phyloP scores from a whole-genome alignment of 2,888 invertebrate genomes.

The Rhingia campestris region DNA sequence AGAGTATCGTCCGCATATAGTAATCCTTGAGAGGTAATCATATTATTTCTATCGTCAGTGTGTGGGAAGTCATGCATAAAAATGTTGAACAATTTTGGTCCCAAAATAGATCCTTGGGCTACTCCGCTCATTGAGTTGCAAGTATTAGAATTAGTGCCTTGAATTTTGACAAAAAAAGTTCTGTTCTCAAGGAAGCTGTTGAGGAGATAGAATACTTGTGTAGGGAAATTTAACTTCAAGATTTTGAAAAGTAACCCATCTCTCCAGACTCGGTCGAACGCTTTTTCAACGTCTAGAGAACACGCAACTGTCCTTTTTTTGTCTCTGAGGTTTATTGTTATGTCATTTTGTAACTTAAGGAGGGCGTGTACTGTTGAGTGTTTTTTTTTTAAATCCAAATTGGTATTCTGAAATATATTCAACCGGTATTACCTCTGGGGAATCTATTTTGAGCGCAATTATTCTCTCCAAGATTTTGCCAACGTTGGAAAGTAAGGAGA shows the following conservation, averaged over 20 bases:
- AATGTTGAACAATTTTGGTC: background rate
- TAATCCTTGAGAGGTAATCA: background rate
- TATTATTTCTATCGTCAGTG: background rate
- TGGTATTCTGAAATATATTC: background rate
- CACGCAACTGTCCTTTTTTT: too few species aligned
- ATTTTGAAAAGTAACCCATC: background rate
- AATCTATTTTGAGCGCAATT: background rate
- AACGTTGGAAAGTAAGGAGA: background rate
- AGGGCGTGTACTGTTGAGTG: too few species aligned
- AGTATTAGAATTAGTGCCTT: background rate
- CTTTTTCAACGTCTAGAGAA: too few species aligned
- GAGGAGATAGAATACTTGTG: background rate
- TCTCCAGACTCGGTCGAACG: background rate
- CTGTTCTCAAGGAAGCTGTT: background rate
- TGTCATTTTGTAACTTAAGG: too few species aligned
- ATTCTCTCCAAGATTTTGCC: background rate
- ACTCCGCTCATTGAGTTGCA: background rate
- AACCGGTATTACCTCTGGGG: background rate
- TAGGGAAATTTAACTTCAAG: background rate
- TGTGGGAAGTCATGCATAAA: background rate
- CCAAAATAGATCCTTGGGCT: conserved; percentile 1
- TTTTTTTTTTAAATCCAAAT: too few species aligned
- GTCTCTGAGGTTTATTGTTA: too few species aligned
- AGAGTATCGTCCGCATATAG: background rate
- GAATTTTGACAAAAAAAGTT: background rate